Evolutionary conservation across 1,140 invertebrate species (phyloP).

Genomic region (Drosophila ficusphila): DNA sequence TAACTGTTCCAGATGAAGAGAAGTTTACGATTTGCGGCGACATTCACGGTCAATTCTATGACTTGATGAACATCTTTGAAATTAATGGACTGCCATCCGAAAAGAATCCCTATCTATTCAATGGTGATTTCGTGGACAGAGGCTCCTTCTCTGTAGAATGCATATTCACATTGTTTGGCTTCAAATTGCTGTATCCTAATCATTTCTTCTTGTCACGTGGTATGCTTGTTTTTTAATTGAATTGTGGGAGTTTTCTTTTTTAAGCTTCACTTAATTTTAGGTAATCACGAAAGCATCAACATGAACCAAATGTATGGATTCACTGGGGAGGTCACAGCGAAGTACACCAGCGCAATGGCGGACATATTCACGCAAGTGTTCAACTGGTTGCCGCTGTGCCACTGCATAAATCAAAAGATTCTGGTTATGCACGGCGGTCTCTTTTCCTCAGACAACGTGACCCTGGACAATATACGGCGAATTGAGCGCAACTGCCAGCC

Average conservation of each 20-base stretch:
- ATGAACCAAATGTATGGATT: conserved; percentile 99
- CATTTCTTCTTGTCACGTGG: conserved; percentile 99
- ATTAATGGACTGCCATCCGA: conserved; percentile 97
- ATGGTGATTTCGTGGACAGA: conserved; percentile 97
- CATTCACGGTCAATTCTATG: conserved; percentile 99
- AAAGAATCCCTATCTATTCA: conserved; percentile 94
- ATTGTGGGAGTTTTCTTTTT: background rate
- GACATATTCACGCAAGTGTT: conserved; percentile 99
- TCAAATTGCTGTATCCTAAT: conserved; percentile 98
- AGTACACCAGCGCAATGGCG: conserved; percentile 97
- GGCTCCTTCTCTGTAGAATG: conserved; percentile 99
- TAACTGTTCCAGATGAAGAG: conserved; percentile 92
- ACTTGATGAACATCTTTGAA: conserved; percentile 98
- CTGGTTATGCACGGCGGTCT: conserved; percentile 98
- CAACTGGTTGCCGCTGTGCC: conserved; percentile 97
- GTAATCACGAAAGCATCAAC: conserved; percentile 98
- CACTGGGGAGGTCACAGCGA: conserved; percentile 98
- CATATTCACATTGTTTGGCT: conserved; percentile 98
- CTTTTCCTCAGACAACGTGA: conserved; percentile 95
- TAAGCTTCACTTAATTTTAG: conserved; percentile 86
- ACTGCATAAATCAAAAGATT: conserved; percentile 96
- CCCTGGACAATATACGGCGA: conserved; percentile 94
- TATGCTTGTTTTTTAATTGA: conserved; percentile 74
- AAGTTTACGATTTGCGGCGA: conserved; percentile 99
- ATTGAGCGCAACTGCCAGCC: conserved; percentile 97